Conservation (phyloP, 2,888 invertebrate species). For the Lithophane leautieri region DNA sequence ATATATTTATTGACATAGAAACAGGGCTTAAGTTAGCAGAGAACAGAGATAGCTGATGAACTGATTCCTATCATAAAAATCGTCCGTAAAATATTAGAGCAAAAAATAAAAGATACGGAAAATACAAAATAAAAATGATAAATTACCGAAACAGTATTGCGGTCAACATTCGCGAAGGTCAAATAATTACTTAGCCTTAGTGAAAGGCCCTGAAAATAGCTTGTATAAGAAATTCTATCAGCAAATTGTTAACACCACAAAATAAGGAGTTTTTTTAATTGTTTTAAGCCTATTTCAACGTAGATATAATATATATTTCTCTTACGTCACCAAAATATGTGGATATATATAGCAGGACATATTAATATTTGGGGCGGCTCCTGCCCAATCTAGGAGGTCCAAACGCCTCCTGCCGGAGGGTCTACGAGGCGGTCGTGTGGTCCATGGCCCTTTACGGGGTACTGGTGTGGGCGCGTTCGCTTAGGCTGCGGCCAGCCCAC, state of each 20-base stretch:
- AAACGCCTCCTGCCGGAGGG: no score
- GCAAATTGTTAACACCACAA: conserved; percentile 56
- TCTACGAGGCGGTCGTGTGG: no score
- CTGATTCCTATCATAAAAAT: conserved; percentile 1
- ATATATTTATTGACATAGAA: neutral
- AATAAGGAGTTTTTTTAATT: conserved; percentile 30
- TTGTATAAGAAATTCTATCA: conserved; percentile 52
- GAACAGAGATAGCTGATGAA: neutral
- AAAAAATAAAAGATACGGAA: conserved; percentile 25
- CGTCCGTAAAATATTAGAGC: conserved; percentile 15
- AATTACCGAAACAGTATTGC: conserved; percentile 56
- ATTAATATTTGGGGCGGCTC: no score
- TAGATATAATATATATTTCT: no score
- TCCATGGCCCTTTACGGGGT: no score
- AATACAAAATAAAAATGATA: conserved; percentile 58
- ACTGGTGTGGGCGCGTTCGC: no score
- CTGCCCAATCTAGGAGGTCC: no score
- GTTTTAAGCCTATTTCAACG: neutral
- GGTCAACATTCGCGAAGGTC: conserved; percentile 34
- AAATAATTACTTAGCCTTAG: conserved; percentile 39
- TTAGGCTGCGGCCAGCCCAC: no score
- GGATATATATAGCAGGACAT: no score
- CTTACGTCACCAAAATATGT: no score
- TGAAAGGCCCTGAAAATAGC: conserved; percentile 35
- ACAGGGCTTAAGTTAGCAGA: no score